Evolutionary conservation across 2,797 vertebrate genomes (phyloP).

Genomic region (Toxotes lorentzi): DNA sequence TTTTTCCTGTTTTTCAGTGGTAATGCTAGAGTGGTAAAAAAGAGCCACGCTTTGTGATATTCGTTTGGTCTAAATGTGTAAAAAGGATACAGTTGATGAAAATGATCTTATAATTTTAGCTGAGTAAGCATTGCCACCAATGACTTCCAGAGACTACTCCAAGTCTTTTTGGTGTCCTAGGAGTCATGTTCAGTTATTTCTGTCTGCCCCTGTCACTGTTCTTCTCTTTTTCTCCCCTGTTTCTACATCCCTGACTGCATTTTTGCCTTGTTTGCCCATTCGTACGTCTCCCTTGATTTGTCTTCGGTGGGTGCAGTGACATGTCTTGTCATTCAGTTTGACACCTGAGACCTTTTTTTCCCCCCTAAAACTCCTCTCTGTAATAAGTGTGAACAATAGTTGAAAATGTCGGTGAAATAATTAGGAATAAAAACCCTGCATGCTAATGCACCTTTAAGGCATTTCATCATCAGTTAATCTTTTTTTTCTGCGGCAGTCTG

Average conservation of each 20-base stretch:
- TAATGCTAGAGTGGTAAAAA: not conserved
- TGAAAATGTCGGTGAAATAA: not conserved
- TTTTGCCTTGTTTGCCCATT: constrained; percentile 36
- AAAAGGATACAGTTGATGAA: not conserved
- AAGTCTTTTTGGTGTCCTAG: constrained; percentile 11
- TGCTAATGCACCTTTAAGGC: not conserved
- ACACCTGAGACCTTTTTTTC: constrained; percentile 32
- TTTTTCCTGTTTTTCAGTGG: not conserved
- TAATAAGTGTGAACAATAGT: too few relatives aligned
- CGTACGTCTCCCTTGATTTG: constrained; percentile 34
- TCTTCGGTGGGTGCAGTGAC: constrained; percentile 15
- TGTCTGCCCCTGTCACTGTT: not conserved
- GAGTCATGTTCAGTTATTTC: constrained; percentile 10
- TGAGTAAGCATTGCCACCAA: not conserved
- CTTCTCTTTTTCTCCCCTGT: not conserved
- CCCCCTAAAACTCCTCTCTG: not conserved
- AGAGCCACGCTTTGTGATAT: not conserved
- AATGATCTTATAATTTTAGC: not conserved
- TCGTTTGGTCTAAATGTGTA: constrained; percentile 9
- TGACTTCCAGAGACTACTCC: not conserved
- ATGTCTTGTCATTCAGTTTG: constrained; percentile 35
- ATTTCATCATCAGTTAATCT: constrained; percentile 2
- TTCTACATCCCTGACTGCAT: constrained; percentile 35
- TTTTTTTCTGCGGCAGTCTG: not conserved
- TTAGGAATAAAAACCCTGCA: not conserved